Evolutionary conservation across 1,140 invertebrate genomes (phyloP), one percentile per base, ranked within the genome.

Genomic region (Drosophila insularis): DNA sequence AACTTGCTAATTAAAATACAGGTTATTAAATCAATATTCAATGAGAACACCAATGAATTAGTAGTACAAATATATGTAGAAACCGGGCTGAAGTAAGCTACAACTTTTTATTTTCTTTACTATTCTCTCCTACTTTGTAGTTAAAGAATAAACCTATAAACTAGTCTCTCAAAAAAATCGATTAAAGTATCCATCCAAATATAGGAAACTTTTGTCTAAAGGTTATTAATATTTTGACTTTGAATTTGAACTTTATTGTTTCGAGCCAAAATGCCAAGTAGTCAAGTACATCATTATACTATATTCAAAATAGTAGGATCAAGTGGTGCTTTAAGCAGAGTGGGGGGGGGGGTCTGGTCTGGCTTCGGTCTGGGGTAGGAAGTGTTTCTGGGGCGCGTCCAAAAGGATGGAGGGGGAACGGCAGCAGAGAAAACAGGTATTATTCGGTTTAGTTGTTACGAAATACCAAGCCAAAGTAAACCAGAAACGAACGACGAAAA

Each of bases 361-460:
- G 31, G n/a, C 13, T 27, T 14, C 4, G 13, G 4, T 11, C 2
- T 27, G 27, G 23, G 13, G 13, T 21, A 31, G 56, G 39, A n/a
- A 11, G 50, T 27, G 27, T 27, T 27, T 27, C 27, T 39, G 37
- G 50, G 14, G 23, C 11, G 50, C 37, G 10, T 13, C 8, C 8
- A 5, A 14, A 56, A 46, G 13, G 8, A 17, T 27, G 27, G 27
- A 27, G 3, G 46, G 61, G n/a, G 14, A 46, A 17, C n/a, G 43
- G 54, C 19, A 46, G 32, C 55, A 50, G 23, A 50, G 31, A 27
- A 55, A 76, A 76, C 73, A 69, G 73, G 72, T 85, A 81, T 81
- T 81, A 50, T 86, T 86, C 62, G 58, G 63, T 68, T 69, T 72
- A 59, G 46, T 43, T 86, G 68, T 86, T 86, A 86, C 82, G 81